These are phyloP conservation scores for Hoplias malabaricus DNA, from an alignment of 2,113 vertebrate genomes.

Conservation along the genomic window DNA sequence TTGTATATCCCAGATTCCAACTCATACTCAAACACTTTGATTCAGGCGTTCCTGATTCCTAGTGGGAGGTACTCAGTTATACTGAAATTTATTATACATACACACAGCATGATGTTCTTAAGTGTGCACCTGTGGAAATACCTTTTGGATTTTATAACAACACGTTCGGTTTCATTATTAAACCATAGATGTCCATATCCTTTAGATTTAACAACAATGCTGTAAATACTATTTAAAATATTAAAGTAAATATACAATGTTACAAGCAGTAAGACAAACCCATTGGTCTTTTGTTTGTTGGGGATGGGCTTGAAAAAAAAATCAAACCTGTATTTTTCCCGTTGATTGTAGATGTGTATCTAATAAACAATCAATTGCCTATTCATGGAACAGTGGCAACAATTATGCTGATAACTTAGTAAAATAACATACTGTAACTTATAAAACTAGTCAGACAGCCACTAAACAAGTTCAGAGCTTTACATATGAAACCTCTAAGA, in stretches of 20 bases:
- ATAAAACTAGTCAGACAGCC: too few relatives aligned
- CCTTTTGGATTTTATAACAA: background rate
- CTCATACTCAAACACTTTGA: background rate
- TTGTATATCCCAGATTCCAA: background rate
- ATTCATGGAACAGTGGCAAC: too few relatives aligned
- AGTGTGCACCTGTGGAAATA: background rate
- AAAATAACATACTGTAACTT: too few relatives aligned
- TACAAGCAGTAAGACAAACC: conserved; percentile 60
- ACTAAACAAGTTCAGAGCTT: background rate
- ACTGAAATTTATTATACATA: background rate
- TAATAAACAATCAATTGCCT: background rate
- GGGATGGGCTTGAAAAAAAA: too few relatives aligned
- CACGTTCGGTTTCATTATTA: background rate
- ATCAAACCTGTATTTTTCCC: background rate
- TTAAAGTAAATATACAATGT: conserved; percentile 60
- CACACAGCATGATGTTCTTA: background rate
- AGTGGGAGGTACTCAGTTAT: background rate
- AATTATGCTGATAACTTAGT: too few relatives aligned
- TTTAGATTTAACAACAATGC: conserved; percentile 58
- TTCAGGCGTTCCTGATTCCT: background rate
- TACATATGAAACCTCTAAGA: too few relatives aligned
- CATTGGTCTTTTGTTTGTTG: background rate
- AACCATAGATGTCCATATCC: conserved; percentile 44
- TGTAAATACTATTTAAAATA: conserved; percentile 59
- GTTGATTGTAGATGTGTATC: background rate